Evolutionary conservation across 1,140 invertebrate species (phyloP).

Genomic region (Hormaphis cornu): DNA sequence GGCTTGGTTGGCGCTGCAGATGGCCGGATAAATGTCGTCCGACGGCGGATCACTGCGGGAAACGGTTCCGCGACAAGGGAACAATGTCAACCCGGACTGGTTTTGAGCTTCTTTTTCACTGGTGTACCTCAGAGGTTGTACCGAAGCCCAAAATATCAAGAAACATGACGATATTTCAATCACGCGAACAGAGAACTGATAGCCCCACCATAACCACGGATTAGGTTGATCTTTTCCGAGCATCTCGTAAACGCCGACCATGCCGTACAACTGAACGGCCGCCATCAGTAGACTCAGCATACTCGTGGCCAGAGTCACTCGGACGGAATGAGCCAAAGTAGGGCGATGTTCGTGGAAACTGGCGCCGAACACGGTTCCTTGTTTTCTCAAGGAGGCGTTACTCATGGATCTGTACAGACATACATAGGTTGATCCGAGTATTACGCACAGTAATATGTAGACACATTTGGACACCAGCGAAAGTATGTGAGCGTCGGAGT

Average conservation of each 20-base stretch:
- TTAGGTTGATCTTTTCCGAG: slow-evolving; percentile 45
- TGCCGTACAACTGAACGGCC: slow-evolving; percentile 69
- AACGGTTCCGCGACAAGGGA: slow-evolving; percentile 52
- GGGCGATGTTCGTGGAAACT: slow-evolving; percentile 44
- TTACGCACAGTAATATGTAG: slow-evolving; percentile 66
- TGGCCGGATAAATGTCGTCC: slow-evolving; percentile 63
- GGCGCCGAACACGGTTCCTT: slow-evolving; percentile 41
- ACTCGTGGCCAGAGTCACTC: slow-evolving; percentile 74
- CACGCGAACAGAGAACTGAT: slow-evolving; percentile 70
- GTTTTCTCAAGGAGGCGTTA: slow-evolving; percentile 43
- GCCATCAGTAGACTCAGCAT: slow-evolving; percentile 71
- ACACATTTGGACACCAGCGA: slow-evolving; percentile 71
- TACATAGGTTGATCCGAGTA: slow-evolving; percentile 70
- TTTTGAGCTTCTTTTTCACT: slow-evolving; percentile 44
- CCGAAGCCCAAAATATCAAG: slow-evolving; percentile 68
- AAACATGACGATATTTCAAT: slow-evolving; percentile 75
- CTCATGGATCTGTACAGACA: slow-evolving; percentile 59
- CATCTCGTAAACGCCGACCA: slow-evolving; percentile 58
- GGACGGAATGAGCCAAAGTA: slow-evolving; percentile 57
- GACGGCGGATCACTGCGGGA: slow-evolving; percentile 35
- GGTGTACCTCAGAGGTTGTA: slow-evolving; percentile 42
- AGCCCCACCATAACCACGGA: slow-evolving; percentile 80
- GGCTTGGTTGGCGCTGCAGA: slow-evolving; percentile 75
- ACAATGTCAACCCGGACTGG: slow-evolving; percentile 57
- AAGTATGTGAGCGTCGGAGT: slow-evolving; percentile 51